These are phyloP conservation scores for Schizothorax lantsangensis DNA, from an alignment of 2,797 vertebrate species.

Conservation along the genomic window DNA sequence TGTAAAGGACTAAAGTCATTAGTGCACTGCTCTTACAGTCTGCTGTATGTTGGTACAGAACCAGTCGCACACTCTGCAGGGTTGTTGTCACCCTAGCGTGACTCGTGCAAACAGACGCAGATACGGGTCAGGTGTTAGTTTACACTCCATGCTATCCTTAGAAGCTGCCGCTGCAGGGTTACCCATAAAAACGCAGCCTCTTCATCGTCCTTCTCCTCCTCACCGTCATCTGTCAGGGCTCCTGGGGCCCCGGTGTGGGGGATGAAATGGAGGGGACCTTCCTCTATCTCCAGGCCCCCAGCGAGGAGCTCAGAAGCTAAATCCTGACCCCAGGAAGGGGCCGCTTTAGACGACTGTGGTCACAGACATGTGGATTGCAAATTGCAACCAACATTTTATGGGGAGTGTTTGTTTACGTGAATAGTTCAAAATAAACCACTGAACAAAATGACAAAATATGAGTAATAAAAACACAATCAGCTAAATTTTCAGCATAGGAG, in stretches of 20 bases:
- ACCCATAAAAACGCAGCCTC: slow-evolving; percentile 79
- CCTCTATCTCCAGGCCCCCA: slow-evolving; percentile 55
- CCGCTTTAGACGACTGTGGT: slow-evolving; percentile 36
- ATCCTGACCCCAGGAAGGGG: slow-evolving; percentile 43
- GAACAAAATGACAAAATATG: background rate
- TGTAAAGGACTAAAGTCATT: background rate
- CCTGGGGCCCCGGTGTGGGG: slow-evolving; percentile 56
- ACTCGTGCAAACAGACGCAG: slow-evolving; percentile 17
- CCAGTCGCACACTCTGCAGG: background rate
- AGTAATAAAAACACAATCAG: background rate
- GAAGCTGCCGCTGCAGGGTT: slow-evolving; percentile 64
- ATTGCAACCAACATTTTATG: background rate
- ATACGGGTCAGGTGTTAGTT: slow-evolving; percentile 54
- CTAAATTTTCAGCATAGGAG: background rate
- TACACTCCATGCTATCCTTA: slow-evolving; percentile 49
- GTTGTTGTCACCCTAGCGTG: background rate
- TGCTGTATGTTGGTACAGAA: background rate
- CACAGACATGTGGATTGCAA: slow-evolving; percentile 24
- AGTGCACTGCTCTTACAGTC: background rate
- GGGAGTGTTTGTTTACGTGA: background rate
- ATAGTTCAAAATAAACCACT: background rate
- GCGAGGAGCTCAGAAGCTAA: slow-evolving; percentile 64
- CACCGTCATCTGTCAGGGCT: slow-evolving; percentile 42
- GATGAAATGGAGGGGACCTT: slow-evolving; percentile 54
- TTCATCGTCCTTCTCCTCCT: slow-evolving; percentile 68